Evolutionary conservation across 1,140 invertebrate genomes (phyloP), one percentile per base, ranked within the genome.

Genomic region (Dermatophagoides farinae): DNA sequence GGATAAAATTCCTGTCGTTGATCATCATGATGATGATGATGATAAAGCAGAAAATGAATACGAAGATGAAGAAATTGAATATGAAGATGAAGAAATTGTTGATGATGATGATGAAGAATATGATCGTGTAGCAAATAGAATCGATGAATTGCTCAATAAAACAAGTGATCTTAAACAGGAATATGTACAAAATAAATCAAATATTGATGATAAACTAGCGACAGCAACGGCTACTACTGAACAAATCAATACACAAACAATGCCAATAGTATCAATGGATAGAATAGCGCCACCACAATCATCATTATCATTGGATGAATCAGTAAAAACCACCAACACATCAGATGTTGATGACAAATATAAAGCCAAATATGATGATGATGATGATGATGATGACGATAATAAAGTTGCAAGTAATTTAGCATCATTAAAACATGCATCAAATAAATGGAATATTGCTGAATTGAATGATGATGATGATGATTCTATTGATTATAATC

Each of bases 371-470:
- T 14, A 5, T 55, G 38, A 23, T 25, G 16, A 5, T 14, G 39
- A n/a, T 23, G 14, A 55, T n/a, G 10, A 55, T 23, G 9, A 22
- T 54, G 52, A 22, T 12, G 8, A 18, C 9, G 31, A 54, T 22
- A 54, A 22, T 54, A 5, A 14, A 11, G 5, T 23, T 4, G 11
- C 50, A 16, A 12, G 1, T 1, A 16, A n/a, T 14, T 37, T 23
- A 18, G 14, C 14, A n/a, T 23, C 14, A 40, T 23, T 55, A 25
- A 14, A 23, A 55, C 53, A 55, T 40, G 53, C 23, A 11, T n/a
- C 14, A n/a, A 55, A 55, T 23, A n/a, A 55, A 25, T 55, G 53
- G 53, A 55, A 55, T 25, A 55, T 55, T 25, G 39, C 53, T 18
- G 53, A 55, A 5, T 40, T 55, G 14, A n/a, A 55, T 22, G 53